phyloP scores from a whole-genome alignment of 1,140 invertebrate species.

The Zaprionus capensis region DNA sequence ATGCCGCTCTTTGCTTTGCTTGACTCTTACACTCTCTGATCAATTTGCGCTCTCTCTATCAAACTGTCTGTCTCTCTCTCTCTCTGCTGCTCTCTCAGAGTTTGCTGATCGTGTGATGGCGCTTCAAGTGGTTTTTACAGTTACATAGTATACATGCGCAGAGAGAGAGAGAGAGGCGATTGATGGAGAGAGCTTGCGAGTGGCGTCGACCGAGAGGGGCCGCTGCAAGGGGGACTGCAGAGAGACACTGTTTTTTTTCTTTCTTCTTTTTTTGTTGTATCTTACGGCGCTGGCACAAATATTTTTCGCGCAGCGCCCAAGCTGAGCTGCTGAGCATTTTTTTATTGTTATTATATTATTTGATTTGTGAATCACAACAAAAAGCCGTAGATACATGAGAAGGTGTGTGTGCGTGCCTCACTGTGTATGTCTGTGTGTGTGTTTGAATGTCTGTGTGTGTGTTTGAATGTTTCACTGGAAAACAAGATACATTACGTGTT shows the following conservation, averaged over 20 bases:
- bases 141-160: constrained; percentile 64
- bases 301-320: constrained; percentile 68
- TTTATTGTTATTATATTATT: constrained; percentile 74
- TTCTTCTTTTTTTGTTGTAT: constrained; percentile 66
- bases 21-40: not conserved
- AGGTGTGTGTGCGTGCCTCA: constrained; percentile 3
- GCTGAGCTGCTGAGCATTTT: constrained; percentile 48
- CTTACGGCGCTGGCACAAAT: constrained; percentile 73
- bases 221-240: not conserved
- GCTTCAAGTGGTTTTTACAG: constrained; percentile 76
- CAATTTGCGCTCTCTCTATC: not conserved
- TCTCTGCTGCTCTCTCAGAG: constrained; percentile 35
- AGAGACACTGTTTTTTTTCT: constrained; percentile 57
- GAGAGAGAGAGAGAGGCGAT: constrained; percentile 16
- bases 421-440: constrained; percentile 12
- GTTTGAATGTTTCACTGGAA: constrained; percentile 66
- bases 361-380: constrained; percentile 78
- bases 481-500: constrained; percentile 64
- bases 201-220: not conserved
- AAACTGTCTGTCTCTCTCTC: constrained; percentile 28
- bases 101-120: constrained; percentile 56
- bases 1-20: constrained; percentile 17
- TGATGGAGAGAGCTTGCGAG: constrained; percentile 9
- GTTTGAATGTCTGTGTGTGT: constrained; percentile 14
- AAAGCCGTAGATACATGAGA: constrained; percentile 40